phyloP scores from a whole-genome alignment of 1,140 invertebrate genomes.

The Gonioctena quinquepunctata region DNA sequence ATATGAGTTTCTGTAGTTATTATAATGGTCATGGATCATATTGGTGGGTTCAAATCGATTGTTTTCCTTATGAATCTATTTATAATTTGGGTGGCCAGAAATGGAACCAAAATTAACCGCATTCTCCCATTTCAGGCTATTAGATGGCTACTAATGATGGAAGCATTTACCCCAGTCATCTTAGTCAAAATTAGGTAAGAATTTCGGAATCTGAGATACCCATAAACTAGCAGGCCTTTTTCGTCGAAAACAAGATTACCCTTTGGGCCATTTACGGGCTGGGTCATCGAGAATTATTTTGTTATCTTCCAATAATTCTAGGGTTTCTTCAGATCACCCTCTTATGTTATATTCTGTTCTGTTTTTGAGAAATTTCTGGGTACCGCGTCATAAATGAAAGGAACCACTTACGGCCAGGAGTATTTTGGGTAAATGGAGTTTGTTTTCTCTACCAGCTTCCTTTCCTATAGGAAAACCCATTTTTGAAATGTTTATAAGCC shows the following conservation, averaged over 20 bases:
- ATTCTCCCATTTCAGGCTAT: too few species aligned
- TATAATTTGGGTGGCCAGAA: too few species aligned
- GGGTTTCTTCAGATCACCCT: conserved; percentile 36
- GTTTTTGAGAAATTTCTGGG: conserved; percentile 31
- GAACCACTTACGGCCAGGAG: conserved; percentile 38
- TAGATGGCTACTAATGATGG: too few species aligned
- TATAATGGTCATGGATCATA: too few species aligned
- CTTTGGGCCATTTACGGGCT: conserved; percentile 44
- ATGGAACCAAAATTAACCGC: too few species aligned
- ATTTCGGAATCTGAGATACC: too few species aligned
- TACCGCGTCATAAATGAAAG: conserved; percentile 38
- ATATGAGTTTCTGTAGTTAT: too few species aligned
- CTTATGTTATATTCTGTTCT: conserved; percentile 36
- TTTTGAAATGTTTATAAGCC: conserved; percentile 11
- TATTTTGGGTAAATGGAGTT: conserved; percentile 13
- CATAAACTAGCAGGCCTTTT: too few species aligned
- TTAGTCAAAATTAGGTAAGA: too few species aligned
- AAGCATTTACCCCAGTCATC: too few species aligned
- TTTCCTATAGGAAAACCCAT: conserved; percentile 41
- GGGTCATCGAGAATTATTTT: conserved; percentile 35
- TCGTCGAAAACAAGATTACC: conserved; percentile 40
- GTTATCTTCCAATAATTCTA: conserved; percentile 28
- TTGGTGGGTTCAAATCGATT: too few species aligned
- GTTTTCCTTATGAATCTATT: too few species aligned
- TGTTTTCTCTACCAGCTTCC: conserved; percentile 28